Percentiles rank a stretch among this genome's conserved stretches.
Evolutionary conservation across 2,797 vertebrate genomes (phyloP).

Genomic region (Coregonus sp.): DNA sequence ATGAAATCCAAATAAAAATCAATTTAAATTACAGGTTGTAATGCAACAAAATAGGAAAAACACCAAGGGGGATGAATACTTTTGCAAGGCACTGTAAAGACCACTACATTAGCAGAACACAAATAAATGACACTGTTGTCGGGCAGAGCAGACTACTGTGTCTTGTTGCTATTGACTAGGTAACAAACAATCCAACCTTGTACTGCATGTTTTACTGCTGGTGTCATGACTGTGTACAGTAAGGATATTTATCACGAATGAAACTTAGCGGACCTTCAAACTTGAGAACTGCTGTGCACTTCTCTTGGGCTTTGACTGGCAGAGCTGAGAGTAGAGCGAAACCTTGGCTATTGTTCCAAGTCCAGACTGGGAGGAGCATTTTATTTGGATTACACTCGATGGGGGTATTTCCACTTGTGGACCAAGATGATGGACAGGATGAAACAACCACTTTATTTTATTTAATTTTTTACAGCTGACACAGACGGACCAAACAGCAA

Average conservation of each 20-base stretch:
- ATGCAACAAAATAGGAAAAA: no score
- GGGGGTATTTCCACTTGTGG: no score
- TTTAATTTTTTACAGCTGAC: no score
- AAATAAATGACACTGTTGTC: neutral
- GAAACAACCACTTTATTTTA: neutral
- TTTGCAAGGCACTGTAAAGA: neutral
- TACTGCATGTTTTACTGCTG: neutral
- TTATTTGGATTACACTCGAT: neutral
- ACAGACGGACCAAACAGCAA: no score
- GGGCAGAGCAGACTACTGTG: neutral
- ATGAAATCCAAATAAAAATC: no score
- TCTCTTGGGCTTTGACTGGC: neutral
- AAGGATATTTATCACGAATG: neutral
- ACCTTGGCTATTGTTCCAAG: neutral
- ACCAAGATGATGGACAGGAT: no score
- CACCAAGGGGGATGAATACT: no score
- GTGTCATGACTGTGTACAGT: neutral
- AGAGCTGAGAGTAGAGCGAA: neutral
- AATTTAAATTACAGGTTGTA: no score
- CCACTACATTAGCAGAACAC: neutral
- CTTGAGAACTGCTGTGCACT: neutral
- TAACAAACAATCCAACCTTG: neutral
- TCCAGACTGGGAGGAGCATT: neutral
- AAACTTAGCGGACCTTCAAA: neutral
- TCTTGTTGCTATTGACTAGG: neutral